phyloP scores from a whole-genome alignment of 2,888 invertebrate species.

The Drosophila austrosaltans region DNA sequence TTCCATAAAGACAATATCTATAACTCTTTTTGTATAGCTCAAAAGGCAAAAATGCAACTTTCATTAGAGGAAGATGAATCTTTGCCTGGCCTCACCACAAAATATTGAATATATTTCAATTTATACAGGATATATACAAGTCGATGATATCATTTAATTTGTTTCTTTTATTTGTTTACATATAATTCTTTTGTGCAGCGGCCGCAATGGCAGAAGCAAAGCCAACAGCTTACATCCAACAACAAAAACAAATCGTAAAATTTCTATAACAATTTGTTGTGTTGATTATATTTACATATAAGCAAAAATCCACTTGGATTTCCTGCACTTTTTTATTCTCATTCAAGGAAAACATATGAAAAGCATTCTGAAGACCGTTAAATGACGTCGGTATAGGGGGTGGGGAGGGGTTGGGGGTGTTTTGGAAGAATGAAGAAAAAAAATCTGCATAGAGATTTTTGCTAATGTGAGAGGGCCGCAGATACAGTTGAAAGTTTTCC shows the following conservation, averaged over 20 bases:
- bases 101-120: too few species aligned
- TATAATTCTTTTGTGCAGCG: constrained; percentile 45
- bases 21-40: too few species aligned
- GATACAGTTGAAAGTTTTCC: constrained; percentile 70
- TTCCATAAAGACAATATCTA: too few species aligned
- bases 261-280: constrained; percentile 48
- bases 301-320: constrained; percentile 59
- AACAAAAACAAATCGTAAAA: constrained; percentile 41
- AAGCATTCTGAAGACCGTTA: constrained; percentile 47
- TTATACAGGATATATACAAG: not conserved
- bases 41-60: too few species aligned
- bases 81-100: too few species aligned
- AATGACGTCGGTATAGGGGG: constrained; percentile 34
- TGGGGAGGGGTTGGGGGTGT: not conserved
- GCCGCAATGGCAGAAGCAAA: constrained; percentile 21
- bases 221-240: constrained; percentile 15
- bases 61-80: too few species aligned
- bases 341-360: constrained; percentile 23
- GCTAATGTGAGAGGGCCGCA: constrained; percentile 47
- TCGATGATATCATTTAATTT: constrained; percentile 29
- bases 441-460: constrained; percentile 63
- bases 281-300: constrained; percentile 25
- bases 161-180: constrained; percentile 42
- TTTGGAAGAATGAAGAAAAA: not conserved
- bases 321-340: constrained; percentile 71